Evolutionary conservation across 2,113 vertebrate genomes (phyloP).

Genomic region (Bathybates hornii): DNA sequence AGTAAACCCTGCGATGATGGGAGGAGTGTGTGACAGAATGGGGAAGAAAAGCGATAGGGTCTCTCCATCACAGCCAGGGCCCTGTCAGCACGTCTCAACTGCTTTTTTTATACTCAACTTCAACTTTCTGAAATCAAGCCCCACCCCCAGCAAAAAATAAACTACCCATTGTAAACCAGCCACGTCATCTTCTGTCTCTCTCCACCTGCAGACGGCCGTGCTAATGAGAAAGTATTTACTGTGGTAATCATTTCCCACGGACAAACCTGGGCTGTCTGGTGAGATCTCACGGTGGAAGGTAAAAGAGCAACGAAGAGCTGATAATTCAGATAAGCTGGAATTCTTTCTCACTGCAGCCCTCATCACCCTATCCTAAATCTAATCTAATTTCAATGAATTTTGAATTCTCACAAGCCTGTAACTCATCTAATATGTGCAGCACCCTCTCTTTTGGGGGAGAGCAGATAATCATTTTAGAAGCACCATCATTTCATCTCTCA

Average conservation of each 20-base stretch:
- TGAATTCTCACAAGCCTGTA: neutral
- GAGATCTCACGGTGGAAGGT: neutral
- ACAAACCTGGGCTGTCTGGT: conserved; percentile 12
- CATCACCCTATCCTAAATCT: conserved; percentile 14
- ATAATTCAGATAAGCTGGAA: conserved; percentile 21
- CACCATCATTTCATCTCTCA: neutral
- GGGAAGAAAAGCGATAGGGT: conserved; percentile 12
- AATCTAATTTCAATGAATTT: conserved; percentile 29
- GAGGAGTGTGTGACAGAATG: conserved; percentile 21
- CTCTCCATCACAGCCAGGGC: conserved; percentile 35
- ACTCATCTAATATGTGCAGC: neutral
- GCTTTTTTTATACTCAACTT: neutral
- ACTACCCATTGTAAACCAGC: neutral
- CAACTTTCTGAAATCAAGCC: neutral
- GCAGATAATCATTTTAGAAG: conserved; percentile 2
- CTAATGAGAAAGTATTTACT: conserved; percentile 28
- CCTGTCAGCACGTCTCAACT: neutral
- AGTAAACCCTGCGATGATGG: conserved; percentile 29
- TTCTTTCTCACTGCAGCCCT: neutral
- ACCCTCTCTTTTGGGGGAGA: neutral
- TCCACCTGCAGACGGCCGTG: neutral
- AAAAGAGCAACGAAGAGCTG: neutral
- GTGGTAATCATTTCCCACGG: conserved; percentile 13
- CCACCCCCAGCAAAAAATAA: neutral
- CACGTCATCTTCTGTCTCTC: neutral